Evolutionary conservation across 1,140 invertebrate genomes (phyloP).

Genomic region (Bombyx mori): DNA sequence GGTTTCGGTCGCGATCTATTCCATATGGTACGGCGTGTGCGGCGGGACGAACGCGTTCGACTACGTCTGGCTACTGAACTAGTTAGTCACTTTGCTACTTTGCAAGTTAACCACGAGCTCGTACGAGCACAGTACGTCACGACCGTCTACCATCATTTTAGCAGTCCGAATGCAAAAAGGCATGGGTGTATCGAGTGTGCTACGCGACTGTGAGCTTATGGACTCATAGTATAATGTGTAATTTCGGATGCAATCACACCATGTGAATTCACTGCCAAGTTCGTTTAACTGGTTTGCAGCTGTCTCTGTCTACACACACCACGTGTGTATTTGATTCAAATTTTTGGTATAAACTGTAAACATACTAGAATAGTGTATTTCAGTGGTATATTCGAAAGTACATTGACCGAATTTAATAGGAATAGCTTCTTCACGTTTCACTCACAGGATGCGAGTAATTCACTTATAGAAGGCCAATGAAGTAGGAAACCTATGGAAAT

Average conservation of each 20-base stretch:
- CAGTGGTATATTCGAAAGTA: slow-evolving; percentile 4
- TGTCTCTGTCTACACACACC: slow-evolving; percentile 41
- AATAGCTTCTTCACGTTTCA: slow-evolving; percentile 18
- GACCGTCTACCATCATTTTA: slow-evolving; percentile 38
- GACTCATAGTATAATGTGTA: too few relatives aligned
- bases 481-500: too few relatives aligned
- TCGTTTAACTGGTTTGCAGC: slow-evolving; percentile 55
- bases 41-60: slow-evolving; percentile 28
- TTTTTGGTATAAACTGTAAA: slow-evolving; percentile 9
- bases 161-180: slow-evolving; percentile 35
- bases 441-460: slow-evolving; percentile 50
- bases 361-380: slow-evolving; percentile 2
- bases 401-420: slow-evolving; percentile 23
- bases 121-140: slow-evolving; percentile 1
- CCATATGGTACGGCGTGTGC: slow-evolving; percentile 19
- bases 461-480: too few relatives aligned
- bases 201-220: slow-evolving; percentile 11
- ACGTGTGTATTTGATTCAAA: slow-evolving; percentile 46
- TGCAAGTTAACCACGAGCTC: slow-evolving; percentile 45
- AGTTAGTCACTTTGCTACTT: slow-evolving; percentile 38
- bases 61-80: slow-evolving; percentile 50
- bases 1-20: slow-evolving; percentile 31
- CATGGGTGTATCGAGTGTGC: slow-evolving; percentile 17
- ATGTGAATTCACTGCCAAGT: slow-evolving; percentile 59
- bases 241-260: neutral